Conservation (phyloP, 2,113 vertebrate species). For the Myiopsitta monachus region DNA sequence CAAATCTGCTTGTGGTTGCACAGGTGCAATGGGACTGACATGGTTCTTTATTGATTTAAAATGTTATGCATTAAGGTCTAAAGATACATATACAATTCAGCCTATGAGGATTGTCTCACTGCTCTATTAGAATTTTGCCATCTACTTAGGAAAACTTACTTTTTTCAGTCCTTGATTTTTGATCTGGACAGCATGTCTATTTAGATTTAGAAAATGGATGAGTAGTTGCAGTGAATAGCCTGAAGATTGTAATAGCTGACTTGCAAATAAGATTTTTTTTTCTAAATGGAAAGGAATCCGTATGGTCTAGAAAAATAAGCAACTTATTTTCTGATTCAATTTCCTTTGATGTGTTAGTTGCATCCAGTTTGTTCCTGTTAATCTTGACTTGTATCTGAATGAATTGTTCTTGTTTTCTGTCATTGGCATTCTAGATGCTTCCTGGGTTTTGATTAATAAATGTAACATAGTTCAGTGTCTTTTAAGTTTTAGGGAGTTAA, state of each 20-base stretch:
- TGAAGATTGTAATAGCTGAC: neutral
- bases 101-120: neutral
- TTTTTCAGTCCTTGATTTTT: neutral
- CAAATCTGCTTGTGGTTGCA: neutral
- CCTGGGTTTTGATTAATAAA: neutral
- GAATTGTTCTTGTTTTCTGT: neutral
- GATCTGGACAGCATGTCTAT: neutral
- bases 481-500: neutral
- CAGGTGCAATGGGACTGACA: neutral
- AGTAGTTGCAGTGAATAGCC: neutral
- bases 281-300: neutral
- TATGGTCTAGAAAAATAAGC: neutral
- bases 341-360: neutral
- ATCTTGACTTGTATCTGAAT: neutral
- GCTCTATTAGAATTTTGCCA: neutral
- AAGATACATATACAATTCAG: neutral
- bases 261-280: neutral
- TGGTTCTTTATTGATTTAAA: neutral
- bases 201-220: neutral
- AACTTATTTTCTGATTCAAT: neutral
- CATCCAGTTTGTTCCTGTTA: neutral
- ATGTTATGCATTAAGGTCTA: neutral
- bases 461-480: neutral
- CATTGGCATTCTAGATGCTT: neutral
- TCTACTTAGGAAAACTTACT: neutral